Conservation (phyloP, 2,888 invertebrate genomes). For the Nymphalis polychloros region DNA sequence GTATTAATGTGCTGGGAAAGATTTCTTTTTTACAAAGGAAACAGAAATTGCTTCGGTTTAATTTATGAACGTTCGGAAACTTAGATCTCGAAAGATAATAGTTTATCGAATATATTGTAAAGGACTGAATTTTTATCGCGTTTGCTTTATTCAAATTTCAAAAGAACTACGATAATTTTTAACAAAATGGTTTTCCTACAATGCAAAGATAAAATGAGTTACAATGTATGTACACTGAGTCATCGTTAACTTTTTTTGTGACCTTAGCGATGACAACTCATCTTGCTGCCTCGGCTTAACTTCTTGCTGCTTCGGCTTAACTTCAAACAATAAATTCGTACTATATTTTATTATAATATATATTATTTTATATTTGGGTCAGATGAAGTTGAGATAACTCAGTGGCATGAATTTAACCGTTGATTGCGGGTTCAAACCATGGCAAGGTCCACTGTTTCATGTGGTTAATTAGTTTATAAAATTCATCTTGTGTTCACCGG, state of each 20-base stretch:
- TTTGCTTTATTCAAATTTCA: slow-evolving; percentile 30
- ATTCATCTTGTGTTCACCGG: too few species aligned
- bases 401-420: too few species aligned
- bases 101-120: slow-evolving; percentile 10
- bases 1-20: slow-evolving; percentile 29
- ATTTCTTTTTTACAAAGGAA: slow-evolving; percentile 28
- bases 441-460: too few species aligned
- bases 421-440: too few species aligned
- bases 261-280: slow-evolving; percentile 20
- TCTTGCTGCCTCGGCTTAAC: slow-evolving; percentile 34
- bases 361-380: too few species aligned
- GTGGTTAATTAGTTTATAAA: too few species aligned
- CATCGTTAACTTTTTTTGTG: slow-evolving; percentile 30
- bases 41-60: slow-evolving; percentile 27
- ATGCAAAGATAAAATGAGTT: slow-evolving; percentile 32
- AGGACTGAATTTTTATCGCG: slow-evolving; percentile 23
- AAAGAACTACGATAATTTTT: slow-evolving; percentile 41
- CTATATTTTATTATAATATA: background rate
- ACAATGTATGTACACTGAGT: slow-evolving; percentile 35
- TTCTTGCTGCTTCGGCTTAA: slow-evolving; percentile 34
- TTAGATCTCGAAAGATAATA: slow-evolving; percentile 19
- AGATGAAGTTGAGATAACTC: too few species aligned
- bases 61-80: slow-evolving; percentile 23
- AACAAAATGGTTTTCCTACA: slow-evolving; percentile 35
- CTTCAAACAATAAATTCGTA: slow-evolving; percentile 1